phyloP scores from a whole-genome alignment of 2,888 invertebrate genomes.

The Hyposoter didymator region DNA sequence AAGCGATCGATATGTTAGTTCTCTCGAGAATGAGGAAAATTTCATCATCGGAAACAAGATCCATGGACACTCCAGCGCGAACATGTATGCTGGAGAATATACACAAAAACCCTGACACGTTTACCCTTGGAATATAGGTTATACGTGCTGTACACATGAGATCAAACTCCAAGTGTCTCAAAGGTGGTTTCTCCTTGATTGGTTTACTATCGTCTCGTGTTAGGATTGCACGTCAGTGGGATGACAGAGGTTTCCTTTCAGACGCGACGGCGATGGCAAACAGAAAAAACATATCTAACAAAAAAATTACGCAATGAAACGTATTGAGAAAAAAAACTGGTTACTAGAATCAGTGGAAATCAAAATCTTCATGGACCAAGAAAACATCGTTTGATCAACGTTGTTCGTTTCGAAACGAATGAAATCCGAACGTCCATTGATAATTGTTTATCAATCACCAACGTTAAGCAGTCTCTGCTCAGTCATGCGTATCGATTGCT shows the following conservation, averaged over 20 bases:
- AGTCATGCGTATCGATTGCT: no score
- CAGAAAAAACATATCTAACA: background rate
- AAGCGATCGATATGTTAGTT: background rate
- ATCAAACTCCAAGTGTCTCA: constrained; percentile 15
- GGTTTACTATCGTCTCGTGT: constrained; percentile 26
- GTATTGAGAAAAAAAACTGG: background rate
- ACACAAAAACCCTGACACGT: constrained; percentile 13
- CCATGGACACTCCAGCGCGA: constrained; percentile 13
- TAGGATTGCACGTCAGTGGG: constrained; percentile 10
- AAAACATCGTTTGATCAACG: no score
- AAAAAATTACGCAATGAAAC: background rate
- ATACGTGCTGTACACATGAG: background rate
- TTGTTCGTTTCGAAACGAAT: background rate
- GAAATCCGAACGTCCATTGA: background rate
- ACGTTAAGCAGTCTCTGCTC: no score
- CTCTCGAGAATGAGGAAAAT: constrained; percentile 3
- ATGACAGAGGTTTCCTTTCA: background rate
- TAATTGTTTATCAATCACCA: background rate
- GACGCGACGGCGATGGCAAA: constrained; percentile 23
- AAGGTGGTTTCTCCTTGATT: constrained; percentile 33
- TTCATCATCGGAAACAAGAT: constrained; percentile 23
- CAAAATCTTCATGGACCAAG: no score
- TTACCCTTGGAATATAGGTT: constrained; percentile 1
- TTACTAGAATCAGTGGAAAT: background rate
- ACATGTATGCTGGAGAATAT: background rate